These are phyloP conservation scores for Ecdyonurus torrentis DNA, from an alignment of 2,888 invertebrate species.

Conservation along the genomic window DNA sequence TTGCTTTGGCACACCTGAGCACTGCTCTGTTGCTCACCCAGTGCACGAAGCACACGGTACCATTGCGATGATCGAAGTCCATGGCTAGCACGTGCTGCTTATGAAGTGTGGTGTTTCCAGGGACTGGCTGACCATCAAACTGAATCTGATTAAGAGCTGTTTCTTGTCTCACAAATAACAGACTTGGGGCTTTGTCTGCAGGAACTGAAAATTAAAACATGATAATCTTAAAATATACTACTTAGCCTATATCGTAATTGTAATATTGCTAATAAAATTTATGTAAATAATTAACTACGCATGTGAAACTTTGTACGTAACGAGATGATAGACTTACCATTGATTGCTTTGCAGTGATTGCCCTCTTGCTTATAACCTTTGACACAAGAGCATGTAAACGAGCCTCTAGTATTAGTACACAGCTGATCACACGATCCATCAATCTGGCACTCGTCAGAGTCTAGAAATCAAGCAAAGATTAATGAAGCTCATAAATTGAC, in stretches of 20 bases:
- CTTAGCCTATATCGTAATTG: too few relatives aligned
- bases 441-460: conserved; percentile 59
- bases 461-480: conserved; percentile 29
- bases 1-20: conserved; percentile 47
- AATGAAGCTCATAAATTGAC: not conserved
- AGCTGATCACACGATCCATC: conserved; percentile 56
- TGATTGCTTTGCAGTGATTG: conserved; percentile 45
- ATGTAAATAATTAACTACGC: too few relatives aligned
- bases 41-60: conserved; percentile 52
- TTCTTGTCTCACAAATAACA: not conserved
- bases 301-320: too few relatives aligned
- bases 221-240: not conserved
- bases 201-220: not conserved
- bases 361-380: conserved; percentile 45
- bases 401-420: conserved; percentile 48
- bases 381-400: conserved; percentile 55
- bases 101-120: conserved; percentile 13
- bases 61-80: conserved; percentile 49
- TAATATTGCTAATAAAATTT: too few relatives aligned
- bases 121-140: not conserved
- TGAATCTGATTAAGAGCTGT: not conserved
- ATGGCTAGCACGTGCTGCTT: conserved; percentile 29
- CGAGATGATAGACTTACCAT: conserved; percentile 38
- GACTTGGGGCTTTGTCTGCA: not conserved
- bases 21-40: conserved; percentile 36